These are phyloP conservation scores for Pseudonaja textilis DNA, from an alignment of 2,113 vertebrate genomes.

Conservation along the genomic window DNA sequence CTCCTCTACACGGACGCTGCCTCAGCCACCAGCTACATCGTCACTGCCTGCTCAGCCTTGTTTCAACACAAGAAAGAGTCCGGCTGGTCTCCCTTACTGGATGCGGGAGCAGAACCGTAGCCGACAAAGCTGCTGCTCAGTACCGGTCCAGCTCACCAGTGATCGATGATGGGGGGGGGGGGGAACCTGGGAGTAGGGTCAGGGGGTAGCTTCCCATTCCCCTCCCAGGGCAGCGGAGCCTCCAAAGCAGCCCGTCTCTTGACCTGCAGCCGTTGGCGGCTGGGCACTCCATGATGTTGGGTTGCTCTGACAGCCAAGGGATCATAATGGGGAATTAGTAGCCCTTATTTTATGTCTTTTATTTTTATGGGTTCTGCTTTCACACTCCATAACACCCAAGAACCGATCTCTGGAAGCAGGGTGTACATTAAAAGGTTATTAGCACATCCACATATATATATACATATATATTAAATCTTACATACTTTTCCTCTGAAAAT, in stretches of 20 bases:
- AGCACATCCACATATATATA: neutral
- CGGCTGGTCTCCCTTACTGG: neutral
- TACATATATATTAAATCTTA: neutral
- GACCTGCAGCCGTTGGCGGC: neutral
- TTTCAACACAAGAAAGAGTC: neutral
- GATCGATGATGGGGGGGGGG: neutral
- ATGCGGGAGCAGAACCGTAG: neutral
- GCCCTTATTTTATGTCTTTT: neutral
- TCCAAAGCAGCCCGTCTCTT: neutral
- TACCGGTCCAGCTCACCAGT: neutral
- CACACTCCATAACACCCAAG: neutral
- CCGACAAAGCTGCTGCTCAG: no score
- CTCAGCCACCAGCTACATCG: no score
- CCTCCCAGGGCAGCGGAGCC: neutral
- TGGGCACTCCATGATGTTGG: neutral
- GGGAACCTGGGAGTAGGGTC: neutral
- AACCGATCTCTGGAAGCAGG: neutral
- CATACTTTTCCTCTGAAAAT: neutral
- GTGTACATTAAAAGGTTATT: neutral
- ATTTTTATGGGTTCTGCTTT: neutral
- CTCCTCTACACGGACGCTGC: no score
- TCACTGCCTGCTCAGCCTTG: neutral
- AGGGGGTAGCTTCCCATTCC: neutral
- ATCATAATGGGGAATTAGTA: neutral
- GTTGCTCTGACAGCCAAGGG: neutral